Evolutionary conservation across 2,113 vertebrate species (phyloP).

Genomic region (Xiphias gladius): DNA sequence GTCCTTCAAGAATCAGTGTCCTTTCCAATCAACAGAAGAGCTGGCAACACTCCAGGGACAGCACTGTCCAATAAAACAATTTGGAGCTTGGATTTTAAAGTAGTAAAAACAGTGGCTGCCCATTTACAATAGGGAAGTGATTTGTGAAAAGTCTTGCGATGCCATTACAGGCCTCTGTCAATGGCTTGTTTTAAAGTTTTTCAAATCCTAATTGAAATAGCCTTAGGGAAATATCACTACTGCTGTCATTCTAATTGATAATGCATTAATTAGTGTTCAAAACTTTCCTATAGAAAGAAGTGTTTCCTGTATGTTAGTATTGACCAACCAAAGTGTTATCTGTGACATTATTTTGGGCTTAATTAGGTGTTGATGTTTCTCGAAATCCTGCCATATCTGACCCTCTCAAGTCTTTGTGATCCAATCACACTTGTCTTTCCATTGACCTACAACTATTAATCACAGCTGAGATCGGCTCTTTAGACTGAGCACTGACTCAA

Average conservation of each 20-base stretch:
- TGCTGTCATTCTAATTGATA: not conserved
- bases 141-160: not conserved
- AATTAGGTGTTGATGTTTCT: conserved; percentile 9
- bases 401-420: conserved; percentile 33
- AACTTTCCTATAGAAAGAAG: too few species aligned
- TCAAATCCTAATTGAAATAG: not conserved
- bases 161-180: not conserved
- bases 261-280: not conserved
- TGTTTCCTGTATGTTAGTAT: not conserved
- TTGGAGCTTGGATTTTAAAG: not conserved
- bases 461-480: conserved; percentile 28
- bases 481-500: conserved; percentile 12
- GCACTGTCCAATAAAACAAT: conserved; percentile 4
- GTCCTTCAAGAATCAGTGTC: conserved; percentile 77
- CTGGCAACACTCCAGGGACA: conserved; percentile 56
- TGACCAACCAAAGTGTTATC: not conserved
- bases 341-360: not conserved
- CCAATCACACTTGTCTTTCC: conserved; percentile 52
- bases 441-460: conserved; percentile 47
- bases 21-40: conserved; percentile 71
- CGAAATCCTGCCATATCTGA: conserved; percentile 35
- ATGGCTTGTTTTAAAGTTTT: not conserved
- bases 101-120: not conserved
- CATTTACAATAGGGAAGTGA: not conserved
- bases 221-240: not conserved